Evolutionary conservation across 2,888 invertebrate species (phyloP), one percentile per base, ranked within the genome.

Genomic region (Bugulina stolonifera): DNA sequence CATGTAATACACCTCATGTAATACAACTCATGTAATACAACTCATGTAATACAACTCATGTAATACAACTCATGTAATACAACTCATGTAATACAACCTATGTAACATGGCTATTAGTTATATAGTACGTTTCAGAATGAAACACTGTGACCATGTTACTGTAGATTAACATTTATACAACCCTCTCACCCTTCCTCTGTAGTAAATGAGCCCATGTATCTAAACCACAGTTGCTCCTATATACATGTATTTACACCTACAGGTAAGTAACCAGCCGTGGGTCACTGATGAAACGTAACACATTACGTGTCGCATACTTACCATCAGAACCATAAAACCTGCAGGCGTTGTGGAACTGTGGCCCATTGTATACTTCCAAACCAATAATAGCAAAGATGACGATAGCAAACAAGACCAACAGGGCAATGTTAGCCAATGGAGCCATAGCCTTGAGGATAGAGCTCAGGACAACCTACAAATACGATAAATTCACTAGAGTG

Each of bases 371-470:
- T 89, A 99, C 98, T 89, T 99, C 98, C 87, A 99, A 91, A 86
- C 99, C 99, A 86, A 99, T 98, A 88, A 99, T 99, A 89, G 99
- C 99, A 88, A 99, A 99, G 88, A 99, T 99, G 88, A 99, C 94
- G 88, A 99, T 99, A 87, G 98, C 99, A 88, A 99, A 99, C 87
- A 99, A 91, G 88, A 99, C 99, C 89, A 99, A 90, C 87, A 99
- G 89, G 86, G 96, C 98, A 87, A 99, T 99, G 89, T 99, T 99
- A 86, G 99, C 91, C 89, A 99, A 89, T 81, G 99, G 99, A 81
- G 98, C 98, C 99, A 99, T 99, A 82, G 99, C 99, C 89, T 98
- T 96, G 89, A 99, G 94, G 88, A 99, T 99, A 86, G 99, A 99
- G 90, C 99, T 99, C 89, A 99, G 90, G 87, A 99, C 99, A 88